Base-by-base conservation (phyloP, 1,140 invertebrate genomes). In the Panagrolaimus sp. region DNA sequence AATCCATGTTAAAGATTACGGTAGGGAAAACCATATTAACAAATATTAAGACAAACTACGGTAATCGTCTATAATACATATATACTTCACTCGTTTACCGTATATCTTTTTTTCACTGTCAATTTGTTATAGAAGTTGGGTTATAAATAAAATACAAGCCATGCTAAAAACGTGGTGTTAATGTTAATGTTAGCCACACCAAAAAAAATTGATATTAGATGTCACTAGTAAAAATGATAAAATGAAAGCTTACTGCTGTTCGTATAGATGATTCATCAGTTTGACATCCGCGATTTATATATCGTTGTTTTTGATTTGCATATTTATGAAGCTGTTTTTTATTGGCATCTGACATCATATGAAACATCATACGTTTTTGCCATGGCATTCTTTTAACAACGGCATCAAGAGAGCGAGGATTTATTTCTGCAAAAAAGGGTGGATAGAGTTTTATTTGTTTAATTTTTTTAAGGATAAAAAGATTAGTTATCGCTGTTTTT, bases 311-410 rank as follows among this genome's bases (percentile, higher is more conserved):
- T 4, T 57, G 20, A 27, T 20, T 27, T 11, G 51, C 51, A 57
- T 57, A 27, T 57, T 57, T 20, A 20, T 20, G 9, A 46, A 46
- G 14, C 57, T n/a, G 46, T 62, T 23, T 73, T 42, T 67, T 42
- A 53, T 47, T 57, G 63, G 61, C 43, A 23, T 16, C 46, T 11
- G 77, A 67, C 77, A 78, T 77, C 13, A 77, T 53, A 7, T 70
- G 57, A 65, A 74, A 78, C 25, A 78, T 71, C 20, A 78, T 31
- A 11, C 77, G 67, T 11, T 51, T 73, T 45, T 64, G 73, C 13
- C 74, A 48, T 4, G 76, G 74, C 76, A 78, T 78, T 16, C 71
- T 63, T 44, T 53, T 47, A 14, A 74, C 45, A n/a, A 78, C 68
- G 9, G 25, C 45, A 1, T 79, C 74, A n/a, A 79, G 44, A 9